These are phyloP conservation scores for Reticulitermes speratus DNA, from an alignment of 1,140 invertebrate species.

Conservation along the genomic window DNA sequence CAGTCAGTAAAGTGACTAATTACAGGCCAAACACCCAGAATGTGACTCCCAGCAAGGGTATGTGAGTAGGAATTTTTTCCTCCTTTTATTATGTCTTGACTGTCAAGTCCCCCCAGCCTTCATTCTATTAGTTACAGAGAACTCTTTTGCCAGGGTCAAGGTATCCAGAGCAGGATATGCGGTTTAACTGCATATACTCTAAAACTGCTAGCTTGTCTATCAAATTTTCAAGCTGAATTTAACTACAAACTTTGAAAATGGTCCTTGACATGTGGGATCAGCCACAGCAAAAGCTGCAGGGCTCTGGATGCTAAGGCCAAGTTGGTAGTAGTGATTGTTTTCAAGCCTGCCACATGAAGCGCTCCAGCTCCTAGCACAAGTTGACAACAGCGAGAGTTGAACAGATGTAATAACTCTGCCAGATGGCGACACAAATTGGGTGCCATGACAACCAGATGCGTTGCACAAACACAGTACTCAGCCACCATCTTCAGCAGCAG, in stretches of 20 bases:
- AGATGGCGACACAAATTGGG: conserved; percentile 80
- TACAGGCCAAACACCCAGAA: no score
- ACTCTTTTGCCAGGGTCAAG: no score
- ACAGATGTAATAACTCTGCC: conserved; percentile 82
- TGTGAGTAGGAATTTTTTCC: no score
- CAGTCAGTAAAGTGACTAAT: no score
- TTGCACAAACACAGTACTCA: conserved; percentile 83
- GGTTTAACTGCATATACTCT: no score
- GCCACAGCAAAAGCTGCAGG: conserved; percentile 76
- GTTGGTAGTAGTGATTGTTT: conserved; percentile 95
- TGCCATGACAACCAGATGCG: conserved; percentile 56
- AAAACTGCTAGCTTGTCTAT: no score
- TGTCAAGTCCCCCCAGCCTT: no score
- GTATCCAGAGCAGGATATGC: no score
- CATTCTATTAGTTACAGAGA: no score
- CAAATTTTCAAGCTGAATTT: no score
- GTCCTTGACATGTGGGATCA: conserved; percentile 66
- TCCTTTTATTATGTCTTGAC: no score
- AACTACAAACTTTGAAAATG: conserved; percentile 57
- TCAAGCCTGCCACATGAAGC: conserved; percentile 88
- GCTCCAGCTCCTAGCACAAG: conserved; percentile 94
- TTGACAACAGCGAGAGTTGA: conserved; percentile 92
- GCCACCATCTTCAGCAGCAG: conserved; percentile 83
- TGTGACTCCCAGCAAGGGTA: no score
- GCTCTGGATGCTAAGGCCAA: conserved; percentile 88